Base-by-base conservation (phyloP, 2,888 invertebrate genomes). In the Malachius bipustulatus region DNA sequence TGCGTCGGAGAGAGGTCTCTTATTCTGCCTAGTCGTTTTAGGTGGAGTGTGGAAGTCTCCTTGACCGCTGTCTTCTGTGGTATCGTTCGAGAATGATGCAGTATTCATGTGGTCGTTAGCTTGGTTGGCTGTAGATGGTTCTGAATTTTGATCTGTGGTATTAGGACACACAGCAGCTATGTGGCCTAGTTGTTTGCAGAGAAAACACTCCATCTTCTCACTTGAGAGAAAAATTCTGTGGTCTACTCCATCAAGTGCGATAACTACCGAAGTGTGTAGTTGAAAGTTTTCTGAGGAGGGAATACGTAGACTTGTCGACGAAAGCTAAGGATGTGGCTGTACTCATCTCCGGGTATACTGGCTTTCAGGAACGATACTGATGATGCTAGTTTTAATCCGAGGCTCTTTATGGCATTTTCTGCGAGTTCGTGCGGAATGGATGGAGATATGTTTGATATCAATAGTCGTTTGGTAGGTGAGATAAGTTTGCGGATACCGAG, bases 371-470 rank as follows among this genome's bases (percentile, higher is more conserved):
- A 47, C 8, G 40, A 40, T 2, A 44, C 41, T 9, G 44, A 41
- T 14, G 44, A 47, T 6, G 42, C 33, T 19, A 39, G 26, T 36
- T 43, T 38, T 6, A 46, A 12, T 4, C 38, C 37, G n/a, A 41
- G 14, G 26, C 32, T 35, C 28, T 37, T 39, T 2, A 50, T 27
- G 30, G 35, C 35, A 4, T 30, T 15, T 37, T 44, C 44, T 11
- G 43, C 4, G 9, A 39, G 8, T 3, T 37, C 11, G 27, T 50
- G 46, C 4, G 44, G 47, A 11, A 50, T 49, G 2, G 43, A 33
- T 11, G 42, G 47, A 32, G 39, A 40, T 2, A 51, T 47, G 35
- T 51, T 52, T 11, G 51, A 52, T 2, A 52, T 33, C n/a, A 51
- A 35, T 12, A 50, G 30, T 26, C 47, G 37, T 29, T 43, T 37